These are phyloP conservation scores for Jacana jacana DNA, from an alignment of 2,113 vertebrate genomes.

Conservation along the genomic window DNA sequence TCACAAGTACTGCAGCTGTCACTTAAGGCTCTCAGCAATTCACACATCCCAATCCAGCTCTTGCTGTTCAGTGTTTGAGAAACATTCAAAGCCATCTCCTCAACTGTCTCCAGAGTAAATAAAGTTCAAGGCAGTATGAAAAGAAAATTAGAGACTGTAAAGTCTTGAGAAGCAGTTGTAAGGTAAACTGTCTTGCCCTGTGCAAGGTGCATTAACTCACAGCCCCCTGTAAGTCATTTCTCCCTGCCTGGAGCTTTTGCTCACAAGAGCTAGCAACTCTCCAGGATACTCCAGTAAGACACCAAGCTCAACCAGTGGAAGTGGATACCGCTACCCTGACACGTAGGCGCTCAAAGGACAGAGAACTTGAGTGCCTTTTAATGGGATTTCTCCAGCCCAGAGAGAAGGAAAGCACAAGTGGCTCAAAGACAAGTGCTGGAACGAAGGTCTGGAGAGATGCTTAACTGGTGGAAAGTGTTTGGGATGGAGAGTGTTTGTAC, in stretches of 20 bases:
- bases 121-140: slow-evolving; percentile 2
- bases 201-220: neutral
- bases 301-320: neutral
- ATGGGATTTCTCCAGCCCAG: neutral
- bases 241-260: neutral
- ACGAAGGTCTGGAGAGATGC: neutral
- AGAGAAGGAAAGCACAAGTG: neutral
- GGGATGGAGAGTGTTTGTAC: neutral
- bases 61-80: neutral
- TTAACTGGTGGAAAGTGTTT: neutral
- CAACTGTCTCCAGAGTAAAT: slow-evolving; percentile 34
- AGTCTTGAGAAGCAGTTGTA: neutral
- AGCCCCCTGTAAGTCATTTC: neutral
- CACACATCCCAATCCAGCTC: slow-evolving; percentile 20
- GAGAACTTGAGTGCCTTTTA: rapidly evolving
- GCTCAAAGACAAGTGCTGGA: neutral
- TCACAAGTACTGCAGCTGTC: slow-evolving; percentile 39
- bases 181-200: slow-evolving; percentile 4
- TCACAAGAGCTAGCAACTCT: neutral
- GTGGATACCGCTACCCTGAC: neutral
- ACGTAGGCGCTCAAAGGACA: neutral
- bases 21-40: slow-evolving; percentile 40
- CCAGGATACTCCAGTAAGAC: neutral
- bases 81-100: slow-evolving; percentile 28
- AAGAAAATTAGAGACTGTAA: slow-evolving; percentile 29